Conservation (phyloP, 2,888 invertebrate genomes). For the Lasiommata megera region DNA sequence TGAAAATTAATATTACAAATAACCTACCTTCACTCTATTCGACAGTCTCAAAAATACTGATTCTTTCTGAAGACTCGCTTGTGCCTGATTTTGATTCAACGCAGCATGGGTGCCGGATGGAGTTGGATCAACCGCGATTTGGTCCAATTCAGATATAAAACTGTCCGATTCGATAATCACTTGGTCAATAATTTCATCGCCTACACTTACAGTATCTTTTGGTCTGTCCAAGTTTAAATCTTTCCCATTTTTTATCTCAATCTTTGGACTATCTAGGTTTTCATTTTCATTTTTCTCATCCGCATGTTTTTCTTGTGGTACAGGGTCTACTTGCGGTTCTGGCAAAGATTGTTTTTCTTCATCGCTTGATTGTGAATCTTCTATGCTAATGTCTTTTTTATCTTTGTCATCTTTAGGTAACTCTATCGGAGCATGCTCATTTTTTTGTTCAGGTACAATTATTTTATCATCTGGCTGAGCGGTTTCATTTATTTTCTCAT, state of each 20-base stretch:
- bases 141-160: slow-evolving; percentile 79
- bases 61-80: slow-evolving; percentile 87
- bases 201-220: slow-evolving; percentile 47
- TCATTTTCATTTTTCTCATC: slow-evolving; percentile 49
- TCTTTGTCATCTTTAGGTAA: slow-evolving; percentile 55
- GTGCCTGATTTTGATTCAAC: slow-evolving; percentile 58
- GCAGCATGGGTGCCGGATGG: slow-evolving; percentile 55
- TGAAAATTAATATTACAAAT: too few relatives aligned
- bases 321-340: slow-evolving; percentile 28
- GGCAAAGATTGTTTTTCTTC: slow-evolving; percentile 45
- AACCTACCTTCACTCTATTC: slow-evolving; percentile 93
- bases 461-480: slow-evolving; percentile 52
- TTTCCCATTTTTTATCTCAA: slow-evolving; percentile 56
- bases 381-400: slow-evolving; percentile 42
- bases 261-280: slow-evolving; percentile 50
- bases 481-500: slow-evolving; percentile 60
- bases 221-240: slow-evolving; percentile 52
- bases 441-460: slow-evolving; percentile 43
- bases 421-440: slow-evolving; percentile 51
- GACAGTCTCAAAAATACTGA: slow-evolving; percentile 97
- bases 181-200: slow-evolving; percentile 59
- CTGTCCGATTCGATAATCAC: slow-evolving; percentile 71
- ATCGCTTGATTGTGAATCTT: slow-evolving; percentile 46
- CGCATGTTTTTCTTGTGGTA: slow-evolving; percentile 46
- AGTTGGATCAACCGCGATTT: slow-evolving; percentile 70